phyloP scores from a whole-genome alignment of 1,140 invertebrate species.

The Dufourea novaeangliae region DNA sequence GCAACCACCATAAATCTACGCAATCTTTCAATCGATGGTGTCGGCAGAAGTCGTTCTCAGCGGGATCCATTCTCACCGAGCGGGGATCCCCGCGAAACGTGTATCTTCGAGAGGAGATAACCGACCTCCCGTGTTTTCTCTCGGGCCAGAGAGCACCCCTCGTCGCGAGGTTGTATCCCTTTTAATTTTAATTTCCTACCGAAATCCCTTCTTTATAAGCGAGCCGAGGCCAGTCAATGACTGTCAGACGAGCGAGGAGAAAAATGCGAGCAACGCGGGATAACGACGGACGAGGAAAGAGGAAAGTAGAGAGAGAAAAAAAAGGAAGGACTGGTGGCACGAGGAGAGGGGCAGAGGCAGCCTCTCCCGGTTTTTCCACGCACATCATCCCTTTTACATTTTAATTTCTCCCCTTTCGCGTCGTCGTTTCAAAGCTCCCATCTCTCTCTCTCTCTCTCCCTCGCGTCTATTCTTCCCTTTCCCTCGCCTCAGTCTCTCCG shows the following conservation, averaged over 20 bases:
- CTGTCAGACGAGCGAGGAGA: slow-evolving; percentile 51
- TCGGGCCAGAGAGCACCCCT: slow-evolving; percentile 59
- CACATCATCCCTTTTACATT: slow-evolving; percentile 80
- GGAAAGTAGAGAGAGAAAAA: slow-evolving; percentile 1
- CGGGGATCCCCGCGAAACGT: slow-evolving; percentile 18
- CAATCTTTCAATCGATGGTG: not conserved
- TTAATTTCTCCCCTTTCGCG: slow-evolving; percentile 80
- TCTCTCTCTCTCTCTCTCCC: slow-evolving; percentile 13
- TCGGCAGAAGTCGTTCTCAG: not conserved
- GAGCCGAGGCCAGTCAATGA: slow-evolving; percentile 55
- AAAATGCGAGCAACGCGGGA: slow-evolving; percentile 47
- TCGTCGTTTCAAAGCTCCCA: slow-evolving; percentile 73
- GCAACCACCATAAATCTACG: not conserved
- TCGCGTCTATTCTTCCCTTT: not conserved
- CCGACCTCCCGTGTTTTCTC: slow-evolving; percentile 46
- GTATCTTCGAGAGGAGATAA: slow-evolving; percentile 49
- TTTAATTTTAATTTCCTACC: slow-evolving; percentile 78
- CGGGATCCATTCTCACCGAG: not conserved
- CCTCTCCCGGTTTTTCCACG: slow-evolving; percentile 74
- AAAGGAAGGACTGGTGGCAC: not conserved
- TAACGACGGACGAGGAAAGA: slow-evolving; percentile 23
- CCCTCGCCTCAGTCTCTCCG: slow-evolving; percentile 18
- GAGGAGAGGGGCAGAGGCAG: slow-evolving; percentile 38
- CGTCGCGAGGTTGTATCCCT: slow-evolving; percentile 60
- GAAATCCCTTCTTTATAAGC: slow-evolving; percentile 72